A percentile compares a stretch with the other conserved stretches of the same genome.
Conservation (phyloP, 2,797 vertebrate genomes). For the Aratinga solstitialis region DNA sequence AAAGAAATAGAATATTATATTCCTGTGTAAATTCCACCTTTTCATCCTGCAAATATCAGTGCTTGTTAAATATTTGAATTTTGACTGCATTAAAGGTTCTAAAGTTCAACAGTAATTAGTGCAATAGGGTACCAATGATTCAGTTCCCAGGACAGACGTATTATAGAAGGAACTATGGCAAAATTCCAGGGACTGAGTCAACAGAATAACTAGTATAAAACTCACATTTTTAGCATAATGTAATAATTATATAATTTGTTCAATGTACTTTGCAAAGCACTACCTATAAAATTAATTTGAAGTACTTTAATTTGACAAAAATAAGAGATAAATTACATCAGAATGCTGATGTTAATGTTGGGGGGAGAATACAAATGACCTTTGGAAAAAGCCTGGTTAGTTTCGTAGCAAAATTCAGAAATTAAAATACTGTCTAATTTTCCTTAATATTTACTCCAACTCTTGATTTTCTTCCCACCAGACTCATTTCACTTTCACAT, state of each 20-base stretch:
- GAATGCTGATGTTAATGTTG: not conserved
- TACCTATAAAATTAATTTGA: not conserved
- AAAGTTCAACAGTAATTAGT: constrained; percentile 75
- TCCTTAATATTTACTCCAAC: not conserved
- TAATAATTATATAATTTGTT: constrained; percentile 13
- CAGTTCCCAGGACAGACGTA: constrained; percentile 41
- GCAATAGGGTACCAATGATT: constrained; percentile 70
- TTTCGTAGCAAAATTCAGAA: not conserved
- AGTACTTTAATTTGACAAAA: constrained; percentile 46
- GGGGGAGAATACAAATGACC: not conserved
- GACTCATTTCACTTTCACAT: not conserved
- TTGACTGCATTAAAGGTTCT: constrained; percentile 63
- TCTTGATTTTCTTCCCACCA: not conserved
- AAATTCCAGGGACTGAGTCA: constrained; percentile 50
- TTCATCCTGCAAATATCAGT: constrained; percentile 29
- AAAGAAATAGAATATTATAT: not conserved
- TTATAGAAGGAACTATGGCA: constrained; percentile 38
- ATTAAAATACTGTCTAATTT: constrained; percentile 1
- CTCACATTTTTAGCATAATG: constrained; percentile 19
- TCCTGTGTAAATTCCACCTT: constrained; percentile 30
- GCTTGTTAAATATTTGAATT: constrained; percentile 74
- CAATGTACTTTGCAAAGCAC: not conserved
- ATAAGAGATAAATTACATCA: constrained; percentile 12
- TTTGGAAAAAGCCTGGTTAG: not conserved
- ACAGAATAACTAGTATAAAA: constrained; percentile 20